A percentile compares a stretch with the other conserved stretches of the same genome.
Evolutionary conservation across 2,113 vertebrate genomes (phyloP).

Genomic region (Microcebus jonahi): DNA sequence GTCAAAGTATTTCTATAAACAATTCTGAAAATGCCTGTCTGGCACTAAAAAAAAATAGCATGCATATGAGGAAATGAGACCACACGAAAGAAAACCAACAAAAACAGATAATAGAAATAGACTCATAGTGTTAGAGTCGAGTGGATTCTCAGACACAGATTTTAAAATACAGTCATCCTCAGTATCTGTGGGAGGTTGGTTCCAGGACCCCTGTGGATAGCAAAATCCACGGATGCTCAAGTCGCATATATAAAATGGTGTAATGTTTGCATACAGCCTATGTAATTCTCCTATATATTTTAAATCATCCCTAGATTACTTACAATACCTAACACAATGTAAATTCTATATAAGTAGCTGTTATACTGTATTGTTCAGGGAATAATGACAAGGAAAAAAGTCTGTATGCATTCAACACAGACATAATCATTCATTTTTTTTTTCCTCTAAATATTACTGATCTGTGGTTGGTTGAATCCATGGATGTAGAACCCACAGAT

Average conservation of each 20-base stretch:
- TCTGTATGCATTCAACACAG: neutral
- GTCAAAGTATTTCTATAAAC: conserved; percentile 9
- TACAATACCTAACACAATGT: neutral
- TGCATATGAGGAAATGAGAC: neutral
- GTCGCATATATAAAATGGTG: neutral
- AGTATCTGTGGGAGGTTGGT: neutral
- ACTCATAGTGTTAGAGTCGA: neutral
- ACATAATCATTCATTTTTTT: neutral
- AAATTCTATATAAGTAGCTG: neutral
- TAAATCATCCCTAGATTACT: neutral
- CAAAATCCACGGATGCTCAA: neutral
- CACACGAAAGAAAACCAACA: neutral
- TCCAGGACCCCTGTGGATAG: neutral
- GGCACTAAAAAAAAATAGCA: neutral
- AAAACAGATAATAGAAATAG: neutral
- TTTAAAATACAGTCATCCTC: neutral
- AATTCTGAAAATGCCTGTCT: neutral
- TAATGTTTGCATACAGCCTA: neutral
- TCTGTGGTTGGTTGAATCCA: neutral
- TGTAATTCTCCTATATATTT: neutral
- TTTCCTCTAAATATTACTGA: neutral
- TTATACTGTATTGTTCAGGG: neutral
- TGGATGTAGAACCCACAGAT: neutral
- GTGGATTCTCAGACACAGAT: neutral
- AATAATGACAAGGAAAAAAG: neutral